Evolutionary conservation across 2,797 vertebrate species (phyloP).

Genomic region (Enteromius afrohamiltoni): DNA sequence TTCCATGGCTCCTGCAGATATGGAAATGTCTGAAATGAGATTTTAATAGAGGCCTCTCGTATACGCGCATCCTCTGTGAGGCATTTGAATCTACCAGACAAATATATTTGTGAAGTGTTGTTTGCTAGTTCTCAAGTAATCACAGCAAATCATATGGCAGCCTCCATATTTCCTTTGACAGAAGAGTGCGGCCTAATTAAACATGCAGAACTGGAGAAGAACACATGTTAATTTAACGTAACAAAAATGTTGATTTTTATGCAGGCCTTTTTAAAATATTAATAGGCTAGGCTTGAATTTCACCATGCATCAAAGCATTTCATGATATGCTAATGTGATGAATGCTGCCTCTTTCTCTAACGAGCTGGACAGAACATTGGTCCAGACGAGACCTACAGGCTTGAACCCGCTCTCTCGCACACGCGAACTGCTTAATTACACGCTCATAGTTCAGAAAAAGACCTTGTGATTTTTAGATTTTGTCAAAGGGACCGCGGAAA

Average conservation of each 20-base stretch:
- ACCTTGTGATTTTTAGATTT: slow-evolving; percentile 53
- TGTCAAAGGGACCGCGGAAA: slow-evolving; percentile 35
- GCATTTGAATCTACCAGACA: slow-evolving; percentile 62
- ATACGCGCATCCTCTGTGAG: slow-evolving; percentile 43
- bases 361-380: slow-evolving; percentile 77
- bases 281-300: slow-evolving; percentile 83
- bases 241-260: slow-evolving; percentile 88
- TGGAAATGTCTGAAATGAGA: slow-evolving; percentile 44
- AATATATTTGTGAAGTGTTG: slow-evolving; percentile 71
- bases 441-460: slow-evolving; percentile 53
- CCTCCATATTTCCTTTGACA: slow-evolving; percentile 66
- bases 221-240: slow-evolving; percentile 89
- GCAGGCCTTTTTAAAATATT: slow-evolving; percentile 85
- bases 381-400: slow-evolving; percentile 54
- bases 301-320: slow-evolving; percentile 83
- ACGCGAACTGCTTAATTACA: slow-evolving; percentile 52
- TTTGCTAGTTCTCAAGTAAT: slow-evolving; percentile 70
- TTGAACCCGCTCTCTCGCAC: slow-evolving; percentile 45
- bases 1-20: slow-evolving; percentile 41
- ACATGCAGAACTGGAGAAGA: slow-evolving; percentile 82
- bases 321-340: slow-evolving; percentile 79
- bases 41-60: slow-evolving; percentile 47
- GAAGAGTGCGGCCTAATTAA: slow-evolving; percentile 78
- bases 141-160: slow-evolving; percentile 67
- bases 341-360: slow-evolving; percentile 75